These are phyloP conservation scores for Syngnathus floridae DNA, from an alignment of 2,113 vertebrate genomes.

Conservation along the genomic window DNA sequence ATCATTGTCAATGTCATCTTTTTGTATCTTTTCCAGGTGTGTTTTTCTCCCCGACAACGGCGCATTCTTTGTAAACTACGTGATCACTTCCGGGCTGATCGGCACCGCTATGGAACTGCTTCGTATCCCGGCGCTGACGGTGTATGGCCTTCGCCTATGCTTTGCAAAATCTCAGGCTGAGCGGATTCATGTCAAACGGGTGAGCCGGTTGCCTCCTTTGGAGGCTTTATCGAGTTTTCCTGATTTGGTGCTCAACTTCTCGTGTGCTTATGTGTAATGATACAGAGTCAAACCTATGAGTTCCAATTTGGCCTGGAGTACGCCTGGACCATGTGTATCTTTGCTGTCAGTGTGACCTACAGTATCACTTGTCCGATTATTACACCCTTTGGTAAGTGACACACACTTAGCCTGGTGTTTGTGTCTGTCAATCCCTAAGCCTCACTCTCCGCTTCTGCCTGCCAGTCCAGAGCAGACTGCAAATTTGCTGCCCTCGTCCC, in stretches of 20 bases:
- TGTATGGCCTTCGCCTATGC: constrained; percentile 83
- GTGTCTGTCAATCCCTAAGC: constrained; percentile 23
- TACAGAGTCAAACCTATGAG: constrained; percentile 86
- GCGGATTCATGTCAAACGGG: constrained; percentile 86
- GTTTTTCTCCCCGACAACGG: constrained; percentile 96
- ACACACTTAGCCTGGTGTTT: constrained; percentile 6
- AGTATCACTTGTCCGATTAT: constrained; percentile 95
- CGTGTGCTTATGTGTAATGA: constrained; percentile 17
- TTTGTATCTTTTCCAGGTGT: constrained; percentile 69
- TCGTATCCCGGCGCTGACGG: constrained; percentile 80
- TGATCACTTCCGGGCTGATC: constrained; percentile 85
- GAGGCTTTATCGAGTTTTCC: not conserved
- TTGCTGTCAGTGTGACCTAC: constrained; percentile 90
- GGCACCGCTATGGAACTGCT: constrained; percentile 90
- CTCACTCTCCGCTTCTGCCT: constrained; percentile 48
- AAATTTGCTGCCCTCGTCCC: constrained; percentile 63
- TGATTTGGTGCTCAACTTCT: not conserved
- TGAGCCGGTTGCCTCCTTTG: constrained; percentile 38
- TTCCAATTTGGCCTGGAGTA: constrained; percentile 96
- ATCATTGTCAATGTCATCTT: not conserved
- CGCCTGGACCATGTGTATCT: constrained; percentile 93
- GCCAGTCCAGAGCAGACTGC: constrained; percentile 59
- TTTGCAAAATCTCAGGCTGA: constrained; percentile 89
- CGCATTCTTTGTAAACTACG: constrained; percentile 94
- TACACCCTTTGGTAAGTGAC: constrained; percentile 86